Percentiles rank a stretch among this genome's conserved stretches.
phyloP scores from a whole-genome alignment of 1,140 invertebrate species.

The Laodelphax striatellus region DNA sequence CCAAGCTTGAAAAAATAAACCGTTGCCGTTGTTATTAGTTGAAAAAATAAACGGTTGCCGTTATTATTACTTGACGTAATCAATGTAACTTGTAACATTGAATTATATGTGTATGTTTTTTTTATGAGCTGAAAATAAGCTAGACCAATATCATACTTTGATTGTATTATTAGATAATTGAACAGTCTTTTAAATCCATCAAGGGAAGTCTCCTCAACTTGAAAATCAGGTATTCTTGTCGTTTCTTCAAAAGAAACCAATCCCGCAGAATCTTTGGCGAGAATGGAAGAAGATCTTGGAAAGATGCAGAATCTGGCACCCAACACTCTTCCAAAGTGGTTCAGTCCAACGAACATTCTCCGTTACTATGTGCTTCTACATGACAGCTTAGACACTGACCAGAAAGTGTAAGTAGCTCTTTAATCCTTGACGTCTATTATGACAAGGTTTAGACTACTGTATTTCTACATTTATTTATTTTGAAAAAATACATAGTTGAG shows the following conservation, averaged over 20 bases:
- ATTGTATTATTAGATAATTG: not conserved
- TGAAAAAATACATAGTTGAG: too few species aligned
- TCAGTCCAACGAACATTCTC: conserved; percentile 58
- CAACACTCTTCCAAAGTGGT: conserved; percentile 81
- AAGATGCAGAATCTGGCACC: conserved; percentile 61
- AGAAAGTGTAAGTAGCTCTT: conserved; percentile 39
- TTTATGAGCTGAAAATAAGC: too few species aligned
- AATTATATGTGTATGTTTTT: too few species aligned
- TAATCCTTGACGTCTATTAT: too few species aligned
- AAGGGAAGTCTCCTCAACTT: not conserved
- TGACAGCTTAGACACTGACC: conserved; percentile 57
- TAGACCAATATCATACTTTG: too few species aligned
- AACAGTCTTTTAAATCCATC: not conserved
- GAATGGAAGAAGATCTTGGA: conserved; percentile 63
- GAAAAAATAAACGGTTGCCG: too few species aligned
- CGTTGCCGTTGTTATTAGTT: too few species aligned
- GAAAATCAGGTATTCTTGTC: conserved; percentile 48
- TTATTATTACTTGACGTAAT: too few species aligned
- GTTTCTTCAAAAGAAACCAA: conserved; percentile 70
- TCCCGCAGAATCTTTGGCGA: conserved; percentile 64
- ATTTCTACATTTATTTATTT: too few species aligned
- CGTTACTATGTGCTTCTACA: conserved; percentile 86
- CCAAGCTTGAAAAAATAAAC: too few species aligned
- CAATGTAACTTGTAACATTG: too few species aligned
- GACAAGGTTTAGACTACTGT: too few species aligned